Evolutionary conservation across 2,113 vertebrate genomes (phyloP).

Genomic region (Strigops habroptila): DNA sequence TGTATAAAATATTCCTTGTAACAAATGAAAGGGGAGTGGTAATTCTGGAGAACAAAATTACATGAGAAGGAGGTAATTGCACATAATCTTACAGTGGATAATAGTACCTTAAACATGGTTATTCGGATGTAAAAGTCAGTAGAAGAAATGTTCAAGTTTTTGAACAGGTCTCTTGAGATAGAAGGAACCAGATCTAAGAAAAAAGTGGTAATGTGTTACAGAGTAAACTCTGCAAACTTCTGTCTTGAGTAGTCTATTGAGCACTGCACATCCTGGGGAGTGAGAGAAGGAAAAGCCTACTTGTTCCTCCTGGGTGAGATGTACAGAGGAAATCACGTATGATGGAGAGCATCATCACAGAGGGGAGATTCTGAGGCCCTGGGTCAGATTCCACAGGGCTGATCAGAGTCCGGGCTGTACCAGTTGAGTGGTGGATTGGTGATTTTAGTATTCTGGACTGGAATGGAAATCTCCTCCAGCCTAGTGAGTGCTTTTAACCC

Average conservation of each 20-base stretch:
- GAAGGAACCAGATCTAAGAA: background rate
- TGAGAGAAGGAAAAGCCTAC: background rate
- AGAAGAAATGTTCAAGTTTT: background rate
- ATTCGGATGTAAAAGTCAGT: background rate
- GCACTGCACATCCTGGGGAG: background rate
- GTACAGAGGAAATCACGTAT: accelerated
- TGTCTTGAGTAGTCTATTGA: too few species aligned
- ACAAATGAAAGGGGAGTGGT: conserved; percentile 31
- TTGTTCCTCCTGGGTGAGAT: background rate
- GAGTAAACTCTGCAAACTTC: background rate
- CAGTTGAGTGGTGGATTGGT: accelerated
- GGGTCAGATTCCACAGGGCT: background rate
- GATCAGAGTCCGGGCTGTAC: background rate
- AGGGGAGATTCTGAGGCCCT: background rate
- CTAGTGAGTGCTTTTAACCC: background rate
- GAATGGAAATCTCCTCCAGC: background rate
- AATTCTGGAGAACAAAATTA: conserved; percentile 21
- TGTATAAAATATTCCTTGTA: conserved; percentile 7
- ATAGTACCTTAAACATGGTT: background rate
- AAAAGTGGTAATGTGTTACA: background rate
- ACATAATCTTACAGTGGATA: background rate
- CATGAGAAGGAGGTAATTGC: conserved; percentile 8
- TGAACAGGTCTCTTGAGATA: background rate
- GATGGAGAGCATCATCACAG: background rate
- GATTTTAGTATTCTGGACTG: background rate